A percentile compares a stretch with the other conserved stretches of the same genome.
These are phyloP conservation scores for Epinephelus cyanopodus DNA, from an alignment of 2,113 vertebrate species.

Conservation along the genomic window DNA sequence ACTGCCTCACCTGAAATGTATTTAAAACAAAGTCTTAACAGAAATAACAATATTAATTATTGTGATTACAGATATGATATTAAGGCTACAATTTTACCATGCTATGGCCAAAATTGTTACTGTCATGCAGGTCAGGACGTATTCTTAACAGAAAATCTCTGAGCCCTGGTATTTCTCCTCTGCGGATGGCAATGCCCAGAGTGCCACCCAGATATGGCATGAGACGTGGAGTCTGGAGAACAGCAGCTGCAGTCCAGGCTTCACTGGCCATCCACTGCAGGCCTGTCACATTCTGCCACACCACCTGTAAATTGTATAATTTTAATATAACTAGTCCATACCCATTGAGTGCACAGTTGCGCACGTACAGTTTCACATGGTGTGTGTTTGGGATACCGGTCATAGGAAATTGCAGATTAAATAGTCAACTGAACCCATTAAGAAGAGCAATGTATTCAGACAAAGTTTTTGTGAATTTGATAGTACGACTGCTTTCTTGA, in stretches of 20 bases:
- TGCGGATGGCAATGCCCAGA: slow-evolving; percentile 80
- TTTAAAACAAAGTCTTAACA: not conserved
- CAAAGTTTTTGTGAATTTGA: no score
- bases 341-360: no score
- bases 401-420: no score
- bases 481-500: no score
- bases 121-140: slow-evolving; percentile 49
- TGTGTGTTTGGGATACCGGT: no score
- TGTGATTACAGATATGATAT: not conserved
- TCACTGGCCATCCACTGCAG: slow-evolving; percentile 83
- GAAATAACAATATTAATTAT: not conserved
- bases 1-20: slow-evolving; percentile 63
- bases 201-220: slow-evolving; percentile 78
- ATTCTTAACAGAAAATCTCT: slow-evolving; percentile 69
- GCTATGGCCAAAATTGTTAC: slow-evolving; percentile 42
- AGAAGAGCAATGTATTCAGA: no score
- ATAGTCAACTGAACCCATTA: no score
- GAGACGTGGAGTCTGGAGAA: slow-evolving; percentile 61
- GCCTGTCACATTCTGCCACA: slow-evolving; percentile 71
- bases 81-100: slow-evolving; percentile 51
- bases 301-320: slow-evolving; percentile 34
- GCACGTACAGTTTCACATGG: no score
- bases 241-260: slow-evolving; percentile 76
- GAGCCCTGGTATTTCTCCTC: slow-evolving; percentile 78
- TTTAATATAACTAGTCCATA: not conserved